These are phyloP conservation scores for Crypturellus undulatus DNA, from an alignment of 2,113 vertebrate genomes.

Conservation along the genomic window DNA sequence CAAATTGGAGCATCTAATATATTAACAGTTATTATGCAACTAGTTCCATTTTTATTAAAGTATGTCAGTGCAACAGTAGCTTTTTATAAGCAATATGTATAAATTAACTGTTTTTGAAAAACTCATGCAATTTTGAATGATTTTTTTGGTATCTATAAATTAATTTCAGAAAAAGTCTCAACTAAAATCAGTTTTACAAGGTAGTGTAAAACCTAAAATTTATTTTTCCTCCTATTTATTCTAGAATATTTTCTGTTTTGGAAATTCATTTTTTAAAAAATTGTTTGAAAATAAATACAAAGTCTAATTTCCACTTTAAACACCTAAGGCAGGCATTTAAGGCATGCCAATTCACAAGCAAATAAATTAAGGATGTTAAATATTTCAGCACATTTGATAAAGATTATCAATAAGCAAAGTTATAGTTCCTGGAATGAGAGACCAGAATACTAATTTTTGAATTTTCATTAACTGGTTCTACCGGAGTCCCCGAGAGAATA, in stretches of 20 bases:
- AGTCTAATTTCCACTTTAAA: slow-evolving; percentile 16
- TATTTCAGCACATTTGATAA: slow-evolving; percentile 41
- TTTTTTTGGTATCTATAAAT: not conserved
- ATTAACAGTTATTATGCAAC: not conserved
- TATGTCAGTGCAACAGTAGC: not conserved
- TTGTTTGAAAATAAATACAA: not conserved
- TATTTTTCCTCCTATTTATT: not conserved
- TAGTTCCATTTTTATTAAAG: slow-evolving; percentile 10
- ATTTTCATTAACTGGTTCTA: slow-evolving; percentile 46
- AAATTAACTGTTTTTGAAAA: slow-evolving; percentile 33
- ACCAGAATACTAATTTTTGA: slow-evolving; percentile 35
- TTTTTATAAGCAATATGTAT: not conserved
- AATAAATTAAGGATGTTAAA: slow-evolving; percentile 12
- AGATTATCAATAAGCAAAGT: slow-evolving; percentile 41
- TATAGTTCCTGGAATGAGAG: slow-evolving; percentile 34
- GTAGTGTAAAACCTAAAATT: not conserved
- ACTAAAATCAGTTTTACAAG: not conserved
- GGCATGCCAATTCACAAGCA: not conserved
- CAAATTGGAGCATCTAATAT: slow-evolving; percentile 5
- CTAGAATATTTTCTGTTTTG: not conserved
- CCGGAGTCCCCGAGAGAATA: not conserved
- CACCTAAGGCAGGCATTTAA: slow-evolving; percentile 14
- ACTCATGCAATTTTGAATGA: not conserved
- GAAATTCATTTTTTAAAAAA: not conserved
- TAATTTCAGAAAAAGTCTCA: not conserved